Conservation (phyloP, 2,888 invertebrate genomes). For the Noctua fimbriata region DNA sequence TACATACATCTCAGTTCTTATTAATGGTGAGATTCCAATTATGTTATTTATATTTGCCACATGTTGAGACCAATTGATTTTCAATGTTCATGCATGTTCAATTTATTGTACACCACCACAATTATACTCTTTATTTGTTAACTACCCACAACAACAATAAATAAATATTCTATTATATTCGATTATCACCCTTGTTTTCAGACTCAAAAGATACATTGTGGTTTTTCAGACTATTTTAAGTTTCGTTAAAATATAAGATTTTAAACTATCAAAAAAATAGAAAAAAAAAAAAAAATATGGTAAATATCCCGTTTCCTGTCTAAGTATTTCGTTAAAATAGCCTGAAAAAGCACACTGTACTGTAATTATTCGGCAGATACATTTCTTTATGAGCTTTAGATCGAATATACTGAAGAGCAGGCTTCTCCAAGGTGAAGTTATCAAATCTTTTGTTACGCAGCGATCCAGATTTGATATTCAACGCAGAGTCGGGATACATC, state of each 20-base stretch:
- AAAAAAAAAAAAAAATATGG: no score
- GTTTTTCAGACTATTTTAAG: neutral
- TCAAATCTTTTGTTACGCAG: conserved; percentile 15
- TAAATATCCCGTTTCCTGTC: no score
- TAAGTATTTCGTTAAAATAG: no score
- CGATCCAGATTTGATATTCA: conserved; percentile 39
- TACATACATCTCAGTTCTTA: neutral
- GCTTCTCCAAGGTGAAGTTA: conserved; percentile 12
- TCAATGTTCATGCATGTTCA: neutral
- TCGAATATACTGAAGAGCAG: conserved; percentile 3
- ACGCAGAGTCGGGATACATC: conserved; percentile 6
- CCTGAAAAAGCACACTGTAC: no score
- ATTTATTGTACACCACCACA: neutral
- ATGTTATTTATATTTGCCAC: neutral
- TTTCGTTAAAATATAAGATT: no score
- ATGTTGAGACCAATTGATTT: neutral
- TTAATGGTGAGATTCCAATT: neutral
- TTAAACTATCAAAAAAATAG: no score
- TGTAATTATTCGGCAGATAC: neutral
- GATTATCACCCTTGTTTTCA: neutral
- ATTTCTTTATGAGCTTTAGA: neutral
- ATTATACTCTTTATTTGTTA: neutral
- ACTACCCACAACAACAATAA: neutral
- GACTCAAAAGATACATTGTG: neutral
- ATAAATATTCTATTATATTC: neutral